These are phyloP conservation scores for Hippolais icterina DNA, from an alignment of 2,113 vertebrate species.

Conservation along the genomic window DNA sequence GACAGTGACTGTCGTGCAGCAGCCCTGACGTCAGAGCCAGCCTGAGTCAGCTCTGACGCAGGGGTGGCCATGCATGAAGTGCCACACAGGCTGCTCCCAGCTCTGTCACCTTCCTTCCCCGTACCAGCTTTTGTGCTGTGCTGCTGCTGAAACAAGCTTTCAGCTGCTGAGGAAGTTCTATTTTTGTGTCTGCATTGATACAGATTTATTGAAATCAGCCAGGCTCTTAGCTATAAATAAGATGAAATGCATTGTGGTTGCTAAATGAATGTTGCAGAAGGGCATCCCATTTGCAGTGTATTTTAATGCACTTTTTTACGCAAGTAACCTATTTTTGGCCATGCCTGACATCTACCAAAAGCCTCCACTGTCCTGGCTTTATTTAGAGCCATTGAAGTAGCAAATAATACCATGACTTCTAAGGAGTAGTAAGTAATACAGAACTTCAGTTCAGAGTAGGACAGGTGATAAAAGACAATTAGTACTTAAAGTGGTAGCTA, in stretches of 20 bases:
- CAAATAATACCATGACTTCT: not conserved
- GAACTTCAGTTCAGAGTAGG: not conserved
- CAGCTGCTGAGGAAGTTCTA: not conserved
- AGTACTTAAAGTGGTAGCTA: not conserved
- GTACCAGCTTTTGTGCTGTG: not conserved
- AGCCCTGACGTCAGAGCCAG: not conserved
- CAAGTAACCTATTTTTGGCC: not conserved
- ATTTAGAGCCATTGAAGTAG: not conserved
- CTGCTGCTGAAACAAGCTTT: not conserved
- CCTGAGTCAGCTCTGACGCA: accelerated
- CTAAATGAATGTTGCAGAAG: constrained; percentile 8
- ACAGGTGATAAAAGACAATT: not conserved
- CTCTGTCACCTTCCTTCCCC: not conserved
- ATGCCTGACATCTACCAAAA: not conserved
- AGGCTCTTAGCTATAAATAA: not conserved
- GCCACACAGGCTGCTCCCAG: not conserved
- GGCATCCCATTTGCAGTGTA: not conserved
- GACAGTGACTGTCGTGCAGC: not conserved
- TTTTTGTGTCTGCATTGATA: not conserved
- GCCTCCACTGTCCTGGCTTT: not conserved
- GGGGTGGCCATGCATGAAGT: not conserved
- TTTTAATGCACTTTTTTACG: not conserved
- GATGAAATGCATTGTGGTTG: not conserved
- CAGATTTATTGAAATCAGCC: not conserved
- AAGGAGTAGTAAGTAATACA: not conserved